phyloP scores from a whole-genome alignment of 2,888 invertebrate species.

The Ochlodes sylvanus region DNA sequence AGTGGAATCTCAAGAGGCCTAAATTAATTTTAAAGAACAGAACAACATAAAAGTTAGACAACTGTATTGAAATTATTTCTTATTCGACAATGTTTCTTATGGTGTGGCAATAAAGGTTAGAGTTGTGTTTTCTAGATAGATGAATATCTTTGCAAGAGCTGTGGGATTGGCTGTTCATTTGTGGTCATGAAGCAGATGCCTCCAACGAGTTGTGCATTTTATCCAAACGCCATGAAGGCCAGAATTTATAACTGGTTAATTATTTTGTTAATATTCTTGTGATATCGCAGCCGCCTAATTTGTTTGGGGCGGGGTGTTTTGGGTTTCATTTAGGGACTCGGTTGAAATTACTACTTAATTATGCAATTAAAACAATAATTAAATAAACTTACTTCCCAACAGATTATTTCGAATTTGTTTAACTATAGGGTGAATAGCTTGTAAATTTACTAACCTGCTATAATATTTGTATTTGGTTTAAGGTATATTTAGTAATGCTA shows the following conservation, averaged over 20 bases:
- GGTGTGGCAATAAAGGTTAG: slow-evolving; percentile 40
- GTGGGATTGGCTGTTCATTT: slow-evolving; percentile 57
- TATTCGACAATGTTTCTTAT: slow-evolving; percentile 50
- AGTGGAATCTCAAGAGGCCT: slow-evolving; percentile 73
- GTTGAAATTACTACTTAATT: slow-evolving; percentile 15
- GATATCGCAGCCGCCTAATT: slow-evolving; percentile 44
- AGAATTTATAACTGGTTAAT: slow-evolving; percentile 71
- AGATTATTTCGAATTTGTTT: too few species aligned
- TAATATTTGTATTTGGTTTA: too few species aligned
- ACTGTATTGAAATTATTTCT: slow-evolving; percentile 29
- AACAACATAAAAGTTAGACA: slow-evolving; percentile 57
- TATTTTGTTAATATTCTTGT: slow-evolving; percentile 69
- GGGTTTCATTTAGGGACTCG: slow-evolving; percentile 31
- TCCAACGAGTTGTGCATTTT: slow-evolving; percentile 64
- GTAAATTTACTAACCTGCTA: too few species aligned
- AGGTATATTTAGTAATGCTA: too few species aligned
- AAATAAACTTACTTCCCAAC: too few species aligned
- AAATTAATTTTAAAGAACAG: slow-evolving; percentile 80
- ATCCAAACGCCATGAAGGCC: slow-evolving; percentile 62
- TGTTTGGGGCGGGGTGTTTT: slow-evolving; percentile 11
- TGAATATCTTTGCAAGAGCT: slow-evolving; percentile 46
- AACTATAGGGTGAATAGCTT: too few species aligned
- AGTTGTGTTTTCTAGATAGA: slow-evolving; percentile 12
- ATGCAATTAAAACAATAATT: neutral
- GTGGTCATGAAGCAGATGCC: slow-evolving; percentile 78